Evolutionary conservation across 2,888 invertebrate species (phyloP).

Genomic region (Nymphalis polychloros): DNA sequence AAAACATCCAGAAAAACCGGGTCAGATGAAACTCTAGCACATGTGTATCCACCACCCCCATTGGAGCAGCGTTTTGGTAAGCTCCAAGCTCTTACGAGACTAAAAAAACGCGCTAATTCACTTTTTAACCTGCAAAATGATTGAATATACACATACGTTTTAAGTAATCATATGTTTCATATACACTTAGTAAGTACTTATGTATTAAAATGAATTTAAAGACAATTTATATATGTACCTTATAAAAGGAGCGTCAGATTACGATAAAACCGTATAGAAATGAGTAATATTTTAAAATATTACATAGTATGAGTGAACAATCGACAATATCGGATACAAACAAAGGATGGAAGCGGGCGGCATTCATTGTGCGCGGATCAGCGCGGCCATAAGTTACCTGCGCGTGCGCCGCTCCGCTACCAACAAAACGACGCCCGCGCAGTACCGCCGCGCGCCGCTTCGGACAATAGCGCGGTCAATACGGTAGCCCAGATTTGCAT

Average conservation of each 20-base stretch:
- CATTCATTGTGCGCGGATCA: conserved; percentile 47
- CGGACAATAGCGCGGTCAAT: conserved; percentile 67
- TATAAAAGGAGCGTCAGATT: conserved; percentile 4
- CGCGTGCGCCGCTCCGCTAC: conserved; percentile 36
- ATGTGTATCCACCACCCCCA: too few species aligned
- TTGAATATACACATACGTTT: too few species aligned
- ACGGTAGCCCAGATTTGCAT: conserved; percentile 73
- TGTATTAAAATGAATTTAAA: neutral
- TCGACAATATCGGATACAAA: conserved; percentile 56
- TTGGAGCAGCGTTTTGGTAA: too few species aligned
- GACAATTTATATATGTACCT: neutral
- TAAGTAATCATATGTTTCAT: too few species aligned
- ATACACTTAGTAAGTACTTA: too few species aligned
- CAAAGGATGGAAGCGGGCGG: conserved; percentile 49
- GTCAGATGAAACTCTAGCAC: too few species aligned
- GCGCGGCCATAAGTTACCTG: conserved; percentile 64
- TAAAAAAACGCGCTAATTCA: too few species aligned
- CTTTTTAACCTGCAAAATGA: too few species aligned
- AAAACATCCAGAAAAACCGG: too few species aligned
- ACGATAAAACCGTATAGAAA: conserved; percentile 22
- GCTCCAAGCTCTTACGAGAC: too few species aligned
- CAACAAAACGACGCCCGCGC: conserved; percentile 47
- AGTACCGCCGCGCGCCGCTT: conserved; percentile 21
- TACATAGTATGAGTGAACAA: conserved; percentile 55
- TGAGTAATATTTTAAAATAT: conserved; percentile 43